Percentiles rank a stretch among this genome's conserved stretches.
phyloP scores from a whole-genome alignment of 2,113 vertebrate genomes.

The Psittacula cyanocephala region DNA sequence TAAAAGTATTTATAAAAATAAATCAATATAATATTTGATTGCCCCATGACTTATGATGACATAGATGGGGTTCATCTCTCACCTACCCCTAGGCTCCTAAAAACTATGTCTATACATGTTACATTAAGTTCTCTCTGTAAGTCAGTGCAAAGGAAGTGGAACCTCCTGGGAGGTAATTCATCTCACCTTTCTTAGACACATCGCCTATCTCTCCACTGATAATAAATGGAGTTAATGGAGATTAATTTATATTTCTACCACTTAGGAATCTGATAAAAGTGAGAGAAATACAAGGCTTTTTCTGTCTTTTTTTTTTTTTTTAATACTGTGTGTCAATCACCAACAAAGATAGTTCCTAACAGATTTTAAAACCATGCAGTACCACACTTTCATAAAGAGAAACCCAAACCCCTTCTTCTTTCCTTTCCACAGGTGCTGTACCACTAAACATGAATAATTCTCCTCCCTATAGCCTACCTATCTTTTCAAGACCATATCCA shows the following conservation, averaged over 20 bases:
- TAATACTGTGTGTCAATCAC: neutral
- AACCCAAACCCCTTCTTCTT: neutral
- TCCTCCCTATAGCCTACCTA: neutral
- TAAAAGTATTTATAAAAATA: slow-evolving; percentile 3
- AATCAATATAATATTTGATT: neutral
- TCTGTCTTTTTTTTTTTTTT: neutral
- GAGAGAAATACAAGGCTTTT: neutral
- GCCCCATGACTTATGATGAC: neutral
- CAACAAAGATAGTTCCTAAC: neutral
- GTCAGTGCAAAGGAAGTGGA: neutral
- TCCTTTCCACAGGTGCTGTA: neutral
- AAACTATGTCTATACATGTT: neutral
- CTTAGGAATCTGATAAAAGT: neutral
- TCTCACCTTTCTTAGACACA: neutral
- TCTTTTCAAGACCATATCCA: neutral
- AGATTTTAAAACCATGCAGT: neutral
- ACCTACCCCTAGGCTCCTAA: neutral
- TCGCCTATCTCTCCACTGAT: neutral
- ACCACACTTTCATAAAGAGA: neutral
- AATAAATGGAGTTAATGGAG: neutral
- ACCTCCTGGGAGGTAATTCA: neutral
- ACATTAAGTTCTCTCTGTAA: neutral
- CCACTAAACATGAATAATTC: neutral
- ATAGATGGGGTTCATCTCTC: neutral
- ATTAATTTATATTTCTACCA: neutral